Conservation (phyloP, 1,140 invertebrate genomes). For the Drosophila pectinifera region DNA sequence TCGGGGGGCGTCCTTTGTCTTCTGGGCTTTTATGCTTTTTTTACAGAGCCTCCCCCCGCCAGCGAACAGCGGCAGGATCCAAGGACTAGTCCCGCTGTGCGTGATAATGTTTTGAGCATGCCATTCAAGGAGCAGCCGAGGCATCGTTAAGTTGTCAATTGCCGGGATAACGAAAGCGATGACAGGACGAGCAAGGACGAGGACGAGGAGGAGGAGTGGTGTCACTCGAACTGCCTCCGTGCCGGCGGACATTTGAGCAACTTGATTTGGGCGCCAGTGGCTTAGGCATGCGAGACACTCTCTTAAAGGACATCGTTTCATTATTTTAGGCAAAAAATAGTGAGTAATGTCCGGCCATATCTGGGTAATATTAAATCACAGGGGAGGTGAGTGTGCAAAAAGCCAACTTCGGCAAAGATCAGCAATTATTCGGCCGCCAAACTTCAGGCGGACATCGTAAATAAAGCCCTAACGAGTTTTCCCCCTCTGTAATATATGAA, state of each 20-base stretch:
- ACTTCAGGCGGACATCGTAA: background rate
- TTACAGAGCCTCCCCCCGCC: background rate
- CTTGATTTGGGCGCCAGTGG: constrained; percentile 17
- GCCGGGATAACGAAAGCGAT: constrained; percentile 38
- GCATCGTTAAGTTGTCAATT: constrained; percentile 61
- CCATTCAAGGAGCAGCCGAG: constrained; percentile 35
- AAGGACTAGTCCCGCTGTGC: constrained; percentile 38
- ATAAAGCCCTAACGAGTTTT: constrained; percentile 10
- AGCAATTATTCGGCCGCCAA: constrained; percentile 29
- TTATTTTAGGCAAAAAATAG: too few species aligned
- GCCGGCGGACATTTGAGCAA: constrained; percentile 9
- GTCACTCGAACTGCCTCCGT: background rate
- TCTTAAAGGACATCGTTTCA: too few species aligned
- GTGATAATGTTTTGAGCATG: constrained; percentile 62
- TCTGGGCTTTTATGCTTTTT: constrained; percentile 51
- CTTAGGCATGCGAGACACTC: background rate
- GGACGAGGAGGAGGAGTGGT: too few species aligned
- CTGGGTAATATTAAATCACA: constrained; percentile 1
- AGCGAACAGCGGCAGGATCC: too few species aligned
- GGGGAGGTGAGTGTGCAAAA: background rate
- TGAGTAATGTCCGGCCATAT: too few species aligned
- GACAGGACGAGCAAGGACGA: background rate
- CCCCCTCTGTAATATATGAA: constrained; percentile 13
- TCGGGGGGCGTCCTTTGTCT: constrained; percentile 38
- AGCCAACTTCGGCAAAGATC: constrained; percentile 9